Conservation (phyloP, 2,113 vertebrate genomes). For the Sturnus vulgaris region DNA sequence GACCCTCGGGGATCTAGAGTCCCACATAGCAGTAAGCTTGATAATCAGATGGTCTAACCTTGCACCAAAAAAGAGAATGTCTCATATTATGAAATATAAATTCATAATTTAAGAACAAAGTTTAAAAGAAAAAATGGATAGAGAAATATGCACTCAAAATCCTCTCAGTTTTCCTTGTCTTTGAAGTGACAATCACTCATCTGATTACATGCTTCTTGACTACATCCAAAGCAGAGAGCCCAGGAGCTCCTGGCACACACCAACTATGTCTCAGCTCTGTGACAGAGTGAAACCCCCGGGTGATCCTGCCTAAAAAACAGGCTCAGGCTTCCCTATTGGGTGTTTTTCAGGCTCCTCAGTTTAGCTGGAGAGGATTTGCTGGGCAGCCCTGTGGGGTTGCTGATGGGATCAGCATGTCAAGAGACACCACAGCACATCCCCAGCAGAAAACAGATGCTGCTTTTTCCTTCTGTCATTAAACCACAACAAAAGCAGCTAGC, state of each 20-base stretch:
- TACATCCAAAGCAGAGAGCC: neutral
- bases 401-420: neutral
- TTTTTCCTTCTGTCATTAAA: neutral
- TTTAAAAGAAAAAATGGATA: neutral
- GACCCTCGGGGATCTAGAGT: neutral
- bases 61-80: neutral
- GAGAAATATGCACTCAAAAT: neutral
- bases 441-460: neutral
- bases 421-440: neutral
- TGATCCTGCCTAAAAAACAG: neutral
- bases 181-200: neutral
- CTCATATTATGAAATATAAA: neutral
- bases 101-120: neutral
- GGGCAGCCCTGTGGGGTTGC: neutral
- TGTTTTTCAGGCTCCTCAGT: neutral
- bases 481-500: neutral
- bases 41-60: constrained; percentile 38
- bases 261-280: fast-evolving
- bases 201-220: neutral
- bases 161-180: neutral
- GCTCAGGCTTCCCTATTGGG: neutral
- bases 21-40: neutral
- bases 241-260: neutral
- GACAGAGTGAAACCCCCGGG: fast-evolving
- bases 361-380: neutral